phyloP scores from a whole-genome alignment of 2,113 vertebrate genomes.

The Nerophis ophidion region DNA sequence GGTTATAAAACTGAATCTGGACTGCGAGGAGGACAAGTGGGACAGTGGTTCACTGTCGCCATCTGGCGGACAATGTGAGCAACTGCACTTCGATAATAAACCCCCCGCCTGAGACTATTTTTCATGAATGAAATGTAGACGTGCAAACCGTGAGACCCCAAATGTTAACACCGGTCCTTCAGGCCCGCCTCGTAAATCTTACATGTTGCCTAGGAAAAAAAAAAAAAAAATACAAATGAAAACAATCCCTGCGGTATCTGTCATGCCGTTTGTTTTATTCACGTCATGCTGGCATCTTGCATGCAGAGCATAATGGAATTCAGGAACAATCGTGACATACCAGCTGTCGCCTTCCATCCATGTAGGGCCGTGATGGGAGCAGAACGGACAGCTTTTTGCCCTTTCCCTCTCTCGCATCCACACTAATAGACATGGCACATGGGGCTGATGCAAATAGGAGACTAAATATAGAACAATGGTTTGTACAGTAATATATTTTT shows the following conservation, averaged over 20 bases:
- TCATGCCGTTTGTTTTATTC: slow-evolving; percentile 10
- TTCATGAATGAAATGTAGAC: slow-evolving; percentile 7
- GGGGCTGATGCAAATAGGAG: not conserved
- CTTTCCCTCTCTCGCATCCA: slow-evolving; percentile 20
- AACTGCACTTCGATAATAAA: not conserved
- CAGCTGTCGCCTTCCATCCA: slow-evolving; percentile 46
- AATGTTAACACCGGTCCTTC: slow-evolving; percentile 26
- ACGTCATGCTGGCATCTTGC: slow-evolving; percentile 21
- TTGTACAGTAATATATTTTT: not conserved
- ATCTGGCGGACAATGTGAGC: slow-evolving; percentile 38
- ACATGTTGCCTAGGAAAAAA: slow-evolving; percentile 8
- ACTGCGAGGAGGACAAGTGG: not conserved
- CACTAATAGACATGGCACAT: not conserved
- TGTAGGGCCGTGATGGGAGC: slow-evolving; percentile 36
- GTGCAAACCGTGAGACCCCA: not conserved
- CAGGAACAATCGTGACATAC: slow-evolving; percentile 31
- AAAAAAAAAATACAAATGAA: not conserved
- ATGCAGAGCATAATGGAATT: slow-evolving; percentile 28
- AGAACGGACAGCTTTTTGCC: slow-evolving; percentile 26
- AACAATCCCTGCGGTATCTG: slow-evolving; percentile 10
- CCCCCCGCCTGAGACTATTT: not conserved
- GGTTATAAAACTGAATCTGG: slow-evolving; percentile 27
- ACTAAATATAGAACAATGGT: not conserved
- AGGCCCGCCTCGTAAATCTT: slow-evolving; percentile 15
- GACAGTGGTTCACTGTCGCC: slow-evolving; percentile 32